Evolutionary conservation across 30 jellyfish, hydroid and myxozoan species (phyloP), one percentile per base, ranked within the genome.

Genomic region (Chrysaora quinquecirrha): DNA sequence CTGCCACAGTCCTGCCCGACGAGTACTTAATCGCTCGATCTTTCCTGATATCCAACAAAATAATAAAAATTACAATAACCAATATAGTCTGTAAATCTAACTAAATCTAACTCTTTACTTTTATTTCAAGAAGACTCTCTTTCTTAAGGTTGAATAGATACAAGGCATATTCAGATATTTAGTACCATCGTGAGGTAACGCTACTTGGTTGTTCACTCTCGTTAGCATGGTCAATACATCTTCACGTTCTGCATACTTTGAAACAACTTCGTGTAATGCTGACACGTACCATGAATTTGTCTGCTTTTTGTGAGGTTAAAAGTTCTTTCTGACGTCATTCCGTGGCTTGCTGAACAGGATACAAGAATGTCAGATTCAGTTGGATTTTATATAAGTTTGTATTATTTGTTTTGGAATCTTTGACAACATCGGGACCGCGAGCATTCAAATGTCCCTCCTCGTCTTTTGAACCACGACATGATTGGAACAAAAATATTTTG

Each of bases 221-320:
- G 89, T 32, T 73, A 87, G 21, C 91, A 87, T 76, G 30, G 90
- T 16, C 72, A 78, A 9, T 3, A 87, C 24, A 48, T 87, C 96
- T 52, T 87, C 96, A 16, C 48, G 34, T 1, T 71, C 84, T 0
- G 87, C 82, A 68, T 66, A 62, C 12, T 30, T 47, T 1, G 48
- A 4, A 60, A 87, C 67, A 62, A 87, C 75, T 19, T 87, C 66
- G 14, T 11, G n/a, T 70, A 87, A n/a, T 23, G 85, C 85, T 6
- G 67, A 72, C 14, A 87, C 9, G 34, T 76, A 78, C 96, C 96
- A 87, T 28, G 96, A 87, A 7, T 47, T 43, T 25, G 91, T 47
- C 0, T 9, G 30, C 11, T 43, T 71, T 0, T 30, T 34, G 30
- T 27, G 27, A 52, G 24, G 68, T 20, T 19, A 52, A 52, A 52